Evolutionary conservation across 2,797 vertebrate species (phyloP).

Genomic region (Syngnathus rostellatus): DNA sequence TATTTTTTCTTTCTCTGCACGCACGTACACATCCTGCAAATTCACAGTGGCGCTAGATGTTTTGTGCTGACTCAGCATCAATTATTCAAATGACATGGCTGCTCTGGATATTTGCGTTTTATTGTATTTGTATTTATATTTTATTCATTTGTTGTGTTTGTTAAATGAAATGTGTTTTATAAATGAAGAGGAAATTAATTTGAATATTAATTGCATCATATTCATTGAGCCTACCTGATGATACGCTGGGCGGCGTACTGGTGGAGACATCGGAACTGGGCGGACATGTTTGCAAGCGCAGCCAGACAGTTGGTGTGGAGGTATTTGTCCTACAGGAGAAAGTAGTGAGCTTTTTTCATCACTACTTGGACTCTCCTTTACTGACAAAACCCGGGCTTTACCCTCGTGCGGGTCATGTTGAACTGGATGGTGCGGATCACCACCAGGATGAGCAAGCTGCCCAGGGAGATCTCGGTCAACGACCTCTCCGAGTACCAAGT

Average conservation of each 20-base stretch:
- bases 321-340: conserved; percentile 83
- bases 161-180: not conserved
- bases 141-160: conserved; percentile 1
- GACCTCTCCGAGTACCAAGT: conserved; percentile 94
- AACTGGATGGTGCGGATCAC: conserved; percentile 98
- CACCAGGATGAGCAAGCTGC: conserved; percentile 92
- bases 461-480: conserved; percentile 93
- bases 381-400: conserved; percentile 47
- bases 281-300: conserved; percentile 96
- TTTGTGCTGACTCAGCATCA: conserved; percentile 25
- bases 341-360: not conserved
- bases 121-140: not conserved
- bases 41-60: conserved; percentile 26
- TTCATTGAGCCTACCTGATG: conserved; percentile 74
- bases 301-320: conserved; percentile 97
- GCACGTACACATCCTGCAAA: conserved; percentile 7
- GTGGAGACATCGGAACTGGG: conserved; percentile 93
- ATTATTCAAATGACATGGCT: conserved; percentile 27
- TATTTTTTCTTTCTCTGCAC: conserved; percentile 15
- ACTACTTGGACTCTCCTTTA: not conserved
- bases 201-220: not conserved
- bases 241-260: conserved; percentile 98
- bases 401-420: conserved; percentile 98
- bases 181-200: not conserved
- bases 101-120: conserved; percentile 9